Percentiles rank a stretch among this genome's conserved stretches.
Conservation (phyloP, 2,797 vertebrate genomes). For the Pelodytes ibericus region DNA sequence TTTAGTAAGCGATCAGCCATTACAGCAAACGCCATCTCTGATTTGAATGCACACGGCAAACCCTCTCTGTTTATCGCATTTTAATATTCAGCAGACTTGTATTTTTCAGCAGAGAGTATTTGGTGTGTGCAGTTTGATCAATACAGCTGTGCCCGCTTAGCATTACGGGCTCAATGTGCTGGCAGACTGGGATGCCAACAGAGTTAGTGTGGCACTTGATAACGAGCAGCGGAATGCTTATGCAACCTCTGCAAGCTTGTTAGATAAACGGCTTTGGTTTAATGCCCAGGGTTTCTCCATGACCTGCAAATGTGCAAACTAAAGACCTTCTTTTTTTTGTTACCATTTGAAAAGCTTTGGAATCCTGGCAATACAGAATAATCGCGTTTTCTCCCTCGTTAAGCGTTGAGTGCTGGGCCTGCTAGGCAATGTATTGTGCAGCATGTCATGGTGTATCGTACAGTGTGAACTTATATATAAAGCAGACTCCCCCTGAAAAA, state of each 20-base stretch:
- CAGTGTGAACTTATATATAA: too few species aligned
- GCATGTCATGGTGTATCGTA: too few species aligned
- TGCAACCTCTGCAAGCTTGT: constrained; percentile 30
- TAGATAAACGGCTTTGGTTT: constrained; percentile 52
- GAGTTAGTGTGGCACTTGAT: constrained; percentile 46
- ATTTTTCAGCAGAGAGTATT: background rate
- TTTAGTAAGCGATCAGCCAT: too few species aligned
- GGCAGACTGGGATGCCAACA: constrained; percentile 39
- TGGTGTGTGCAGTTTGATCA: constrained; percentile 16
- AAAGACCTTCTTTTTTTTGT: constrained; percentile 16
- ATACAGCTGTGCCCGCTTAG: constrained; percentile 33
- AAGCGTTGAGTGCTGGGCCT: background rate
- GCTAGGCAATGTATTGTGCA: too few species aligned
- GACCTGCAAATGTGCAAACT: constrained; percentile 39
- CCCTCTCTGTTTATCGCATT: background rate
- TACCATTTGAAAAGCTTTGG: background rate
- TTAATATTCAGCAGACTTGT: background rate
- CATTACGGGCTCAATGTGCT: constrained; percentile 37
- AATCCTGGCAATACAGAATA: background rate
- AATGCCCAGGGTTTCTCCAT: constrained; percentile 17
- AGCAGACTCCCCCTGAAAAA: too few species aligned
- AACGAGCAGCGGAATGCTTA: constrained; percentile 38
- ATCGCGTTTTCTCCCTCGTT: background rate
- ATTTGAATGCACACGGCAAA: background rate
- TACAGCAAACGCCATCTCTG: background rate